Base-by-base conservation (phyloP, 1,140 invertebrate genomes). In the Vanessa tameamea region DNA sequence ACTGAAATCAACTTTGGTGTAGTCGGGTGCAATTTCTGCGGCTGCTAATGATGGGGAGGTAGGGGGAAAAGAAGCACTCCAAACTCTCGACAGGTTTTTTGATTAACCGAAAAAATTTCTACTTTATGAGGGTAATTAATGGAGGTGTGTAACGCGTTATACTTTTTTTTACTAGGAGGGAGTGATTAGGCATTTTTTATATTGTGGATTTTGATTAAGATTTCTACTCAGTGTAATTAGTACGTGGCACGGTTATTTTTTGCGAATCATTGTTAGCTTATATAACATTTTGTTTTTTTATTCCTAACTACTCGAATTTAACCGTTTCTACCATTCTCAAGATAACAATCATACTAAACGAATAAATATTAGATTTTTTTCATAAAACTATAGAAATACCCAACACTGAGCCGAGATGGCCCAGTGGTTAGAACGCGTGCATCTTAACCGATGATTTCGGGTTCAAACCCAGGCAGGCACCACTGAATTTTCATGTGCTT, bases 51-150 rank as follows among this genome's bases (percentile, higher is more conserved):
- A 89, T 77, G 80, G 77, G 80, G 79, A 77, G 74, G 69, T 37
- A 73, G 75, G 79, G 72, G 37, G 66, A 65, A 72, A 78, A 66
- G 66, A 57, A 79, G 74, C 74, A 61, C 76, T 78, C 73, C 72
- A 74, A 79, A 84, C 75, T 86, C 80, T 80, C 64, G 81, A 78
- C 84, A 81, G 79, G 80, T 84, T 87, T 85, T 84, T 87, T 86
- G 80, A 85, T 86, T 86, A 86, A 85, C 83, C 77, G 80, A 83
- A 84, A 83, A 81, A 83, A 83, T 70, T 81, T 69, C 26, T 78
- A 80, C 78, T 76, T 80, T 82, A 79, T 79, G 75, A 69, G 73
- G 78, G 77, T 87, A 84, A 85, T 87, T 86, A 87, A 88, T 85
- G 81, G 76, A 70, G 68, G 68, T 75, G 73, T 75, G 73, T 72